These are phyloP conservation scores for Phytoseiulus persimilis DNA, from an alignment of 2,888 invertebrate genomes.

Conservation along the genomic window DNA sequence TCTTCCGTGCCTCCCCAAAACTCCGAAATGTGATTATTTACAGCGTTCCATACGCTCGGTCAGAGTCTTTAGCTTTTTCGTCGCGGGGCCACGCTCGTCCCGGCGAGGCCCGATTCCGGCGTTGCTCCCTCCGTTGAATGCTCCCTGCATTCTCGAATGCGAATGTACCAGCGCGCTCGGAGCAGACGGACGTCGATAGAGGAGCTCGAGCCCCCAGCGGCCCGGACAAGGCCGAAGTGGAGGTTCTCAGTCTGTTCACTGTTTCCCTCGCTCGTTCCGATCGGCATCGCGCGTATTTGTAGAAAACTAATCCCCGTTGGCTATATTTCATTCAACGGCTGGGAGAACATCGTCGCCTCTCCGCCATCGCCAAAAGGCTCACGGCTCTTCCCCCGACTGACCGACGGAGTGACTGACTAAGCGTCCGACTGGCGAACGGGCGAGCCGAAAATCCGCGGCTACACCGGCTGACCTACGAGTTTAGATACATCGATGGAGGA, in stretches of 20 bases:
- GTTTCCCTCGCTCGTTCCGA: neutral
- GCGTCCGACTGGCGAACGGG: neutral
- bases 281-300: neutral
- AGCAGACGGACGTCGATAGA: neutral
- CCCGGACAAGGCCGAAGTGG: neutral
- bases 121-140: too few species aligned
- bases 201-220: neutral
- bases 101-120: too few species aligned
- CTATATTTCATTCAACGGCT: neutral
- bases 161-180: too few species aligned
- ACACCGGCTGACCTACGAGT: neutral
- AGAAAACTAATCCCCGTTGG: neutral
- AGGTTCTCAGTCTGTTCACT: neutral
- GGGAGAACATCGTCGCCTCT: neutral
- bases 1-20: too few species aligned
- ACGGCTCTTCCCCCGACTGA: neutral
- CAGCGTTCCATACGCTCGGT: too few species aligned
- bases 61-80: too few species aligned
- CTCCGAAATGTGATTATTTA: too few species aligned
- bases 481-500: neutral
- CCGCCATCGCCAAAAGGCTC: neutral
- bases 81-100: too few species aligned
- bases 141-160: too few species aligned
- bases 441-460: neutral
- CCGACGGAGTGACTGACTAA: neutral